Conservation (phyloP, 2,797 vertebrate genomes). For the Gobio occitaniae region DNA sequence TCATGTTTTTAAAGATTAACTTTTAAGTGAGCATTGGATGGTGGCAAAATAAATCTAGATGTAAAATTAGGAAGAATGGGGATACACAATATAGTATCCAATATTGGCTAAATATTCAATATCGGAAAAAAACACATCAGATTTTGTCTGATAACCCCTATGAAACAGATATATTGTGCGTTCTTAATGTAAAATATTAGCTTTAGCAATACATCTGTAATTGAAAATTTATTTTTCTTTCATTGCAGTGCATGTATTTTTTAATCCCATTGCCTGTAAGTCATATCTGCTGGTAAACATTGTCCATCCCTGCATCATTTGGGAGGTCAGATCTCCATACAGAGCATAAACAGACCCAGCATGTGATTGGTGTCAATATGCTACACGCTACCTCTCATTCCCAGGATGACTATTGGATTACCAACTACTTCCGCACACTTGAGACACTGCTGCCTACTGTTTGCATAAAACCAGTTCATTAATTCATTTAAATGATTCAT, state of each 20-base stretch:
- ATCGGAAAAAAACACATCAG: too few species aligned
- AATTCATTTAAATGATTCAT: constrained; percentile 39
- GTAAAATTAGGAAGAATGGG: background rate
- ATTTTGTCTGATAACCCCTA: too few species aligned
- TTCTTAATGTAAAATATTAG: too few species aligned
- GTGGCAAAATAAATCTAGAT: background rate
- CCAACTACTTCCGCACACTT: background rate
- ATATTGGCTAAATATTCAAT: background rate
- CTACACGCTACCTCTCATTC: constrained; percentile 19
- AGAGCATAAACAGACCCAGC: constrained; percentile 51
- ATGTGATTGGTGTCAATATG: constrained; percentile 38
- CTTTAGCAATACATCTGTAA: too few species aligned
- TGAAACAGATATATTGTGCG: too few species aligned
- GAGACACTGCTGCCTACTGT: constrained; percentile 20
- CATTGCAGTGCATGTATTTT: background rate
- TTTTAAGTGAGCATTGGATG: background rate
- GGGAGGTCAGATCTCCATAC: constrained; percentile 26
- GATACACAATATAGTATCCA: background rate
- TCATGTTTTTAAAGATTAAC: background rate
- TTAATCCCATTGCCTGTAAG: constrained; percentile 6
- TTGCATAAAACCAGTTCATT: constrained; percentile 47
- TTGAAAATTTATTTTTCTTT: background rate
- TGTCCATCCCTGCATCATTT: constrained; percentile 3
- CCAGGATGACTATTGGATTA: constrained; percentile 40
- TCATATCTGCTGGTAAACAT: background rate